Evolutionary conservation across 1,140 invertebrate species (phyloP).

Genomic region (Spodoptera litura): DNA sequence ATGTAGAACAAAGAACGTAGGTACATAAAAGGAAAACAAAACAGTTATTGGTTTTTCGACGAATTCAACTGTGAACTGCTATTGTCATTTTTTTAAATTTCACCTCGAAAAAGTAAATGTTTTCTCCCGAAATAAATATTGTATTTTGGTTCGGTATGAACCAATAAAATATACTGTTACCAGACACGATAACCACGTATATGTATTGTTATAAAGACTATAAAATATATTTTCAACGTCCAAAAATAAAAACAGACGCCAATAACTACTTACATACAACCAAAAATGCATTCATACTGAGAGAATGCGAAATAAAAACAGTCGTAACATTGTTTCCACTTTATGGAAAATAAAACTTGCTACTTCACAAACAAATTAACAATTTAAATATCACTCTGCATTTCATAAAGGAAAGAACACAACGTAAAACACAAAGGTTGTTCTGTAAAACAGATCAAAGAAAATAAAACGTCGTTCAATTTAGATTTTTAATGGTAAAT

Average conservation of each 20-base stretch:
- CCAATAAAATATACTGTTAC: too few species aligned
- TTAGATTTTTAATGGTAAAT: slow-evolving; percentile 54
- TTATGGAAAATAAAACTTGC: slow-evolving; percentile 19
- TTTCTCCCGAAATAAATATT: too few species aligned
- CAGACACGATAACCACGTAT: too few species aligned
- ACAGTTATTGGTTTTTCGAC: too few species aligned
- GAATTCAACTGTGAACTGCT: too few species aligned
- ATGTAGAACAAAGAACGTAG: too few species aligned
- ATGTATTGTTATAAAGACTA: not conserved
- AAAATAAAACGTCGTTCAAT: slow-evolving; percentile 42
- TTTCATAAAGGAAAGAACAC: slow-evolving; percentile 22
- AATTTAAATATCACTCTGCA: slow-evolving; percentile 20
- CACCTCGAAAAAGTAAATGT: too few species aligned
- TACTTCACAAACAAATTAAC: slow-evolving; percentile 11
- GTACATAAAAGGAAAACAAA: too few species aligned
- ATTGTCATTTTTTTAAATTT: too few species aligned
- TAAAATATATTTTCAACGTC: slow-evolving; percentile 12
- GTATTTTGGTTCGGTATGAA: not conserved
- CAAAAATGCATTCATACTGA: slow-evolving; percentile 3
- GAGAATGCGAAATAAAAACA: slow-evolving; percentile 14
- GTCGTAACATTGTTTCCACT: slow-evolving; percentile 23
- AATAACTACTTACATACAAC: slow-evolving; percentile 1
- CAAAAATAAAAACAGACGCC: slow-evolving; percentile 19
- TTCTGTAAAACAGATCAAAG: slow-evolving; percentile 49
- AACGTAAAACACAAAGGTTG: slow-evolving; percentile 29